Percentiles rank a stretch among this genome's conserved stretches.
Conservation (phyloP, 2,113 vertebrate genomes). For the Channa argus region DNA sequence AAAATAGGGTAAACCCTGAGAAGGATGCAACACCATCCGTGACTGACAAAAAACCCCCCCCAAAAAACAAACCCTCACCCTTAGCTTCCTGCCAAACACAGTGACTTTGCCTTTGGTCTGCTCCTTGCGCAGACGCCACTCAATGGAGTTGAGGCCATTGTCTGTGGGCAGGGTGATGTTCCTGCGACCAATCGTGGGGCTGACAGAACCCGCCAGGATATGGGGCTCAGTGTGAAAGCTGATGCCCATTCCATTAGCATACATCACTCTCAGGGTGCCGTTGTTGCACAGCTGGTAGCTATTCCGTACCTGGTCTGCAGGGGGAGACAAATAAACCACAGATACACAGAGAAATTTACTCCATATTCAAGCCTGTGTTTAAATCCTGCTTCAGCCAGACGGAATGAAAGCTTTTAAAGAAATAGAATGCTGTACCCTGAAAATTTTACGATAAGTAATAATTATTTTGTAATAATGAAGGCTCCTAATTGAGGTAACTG, state of each 20-base stretch:
- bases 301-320: constrained; percentile 98
- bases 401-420: too few relatives aligned
- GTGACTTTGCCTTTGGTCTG: constrained; percentile 98
- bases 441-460: too few relatives aligned
- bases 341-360: too few relatives aligned
- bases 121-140: constrained; percentile 98
- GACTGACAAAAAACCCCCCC: neutral
- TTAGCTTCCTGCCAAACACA: constrained; percentile 97
- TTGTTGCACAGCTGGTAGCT: constrained; percentile 99
- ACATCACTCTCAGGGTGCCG: constrained; percentile 96
- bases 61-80: constrained; percentile 85
- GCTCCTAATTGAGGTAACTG: neutral
- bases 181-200: constrained; percentile 95
- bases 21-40: neutral
- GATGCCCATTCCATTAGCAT: constrained; percentile 98
- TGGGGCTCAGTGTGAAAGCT: constrained; percentile 99
- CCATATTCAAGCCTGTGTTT: neutral
- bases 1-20: too few relatives aligned
- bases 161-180: constrained; percentile 98
- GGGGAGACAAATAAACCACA: constrained; percentile 24
- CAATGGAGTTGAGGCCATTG: constrained; percentile 97
- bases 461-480: neutral
- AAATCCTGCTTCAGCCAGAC: neutral
- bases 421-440: neutral
- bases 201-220: constrained; percentile 95